Evolutionary conservation across 2,888 invertebrate species (phyloP), one percentile per base, ranked within the genome.

Genomic region (Hoplodrina blanda): DNA sequence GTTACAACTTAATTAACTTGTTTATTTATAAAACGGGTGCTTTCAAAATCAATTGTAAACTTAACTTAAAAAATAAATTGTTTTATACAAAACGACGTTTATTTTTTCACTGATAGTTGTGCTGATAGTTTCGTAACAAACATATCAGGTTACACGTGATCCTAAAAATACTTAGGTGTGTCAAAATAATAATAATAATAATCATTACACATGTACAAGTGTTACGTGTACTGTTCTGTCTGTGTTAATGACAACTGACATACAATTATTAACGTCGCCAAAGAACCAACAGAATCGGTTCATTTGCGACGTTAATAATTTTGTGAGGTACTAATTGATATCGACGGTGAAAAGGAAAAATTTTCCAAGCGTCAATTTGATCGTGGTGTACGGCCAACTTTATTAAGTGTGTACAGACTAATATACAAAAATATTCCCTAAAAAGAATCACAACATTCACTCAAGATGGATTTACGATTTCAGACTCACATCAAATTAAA

Each of bases 231-330:
- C 25, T 25, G 25, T n/a, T 7, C 13, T 61, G 20, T 41, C 56
- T 46, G 13, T 46, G 19, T 20, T 57, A 72, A 71, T 56, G 46
- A 54, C 46, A 37, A 33, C 60, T 10, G 20, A 44, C 44, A 10
- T 15, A 44, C 44, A 44, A 44, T 44, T 44, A 44, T 44, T 15
- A 44, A 33, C 33, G 33, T 37, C 37, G 8, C 37, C 37, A 8
- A 6, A 37, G 37, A 37, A 7, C 37, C 7, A 8, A 37, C 37
- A 37, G 37, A 37, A 37, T 50, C 13, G 6, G 19, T 41, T 25
- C 13, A 8, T 30, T 50, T 10, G 13, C n/a, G n/a, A 37, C n/a
- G 1, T 37, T 54, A 59, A 62, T 73, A 50, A 50, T 20, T 11
- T 33, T n/a, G 55, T 11, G 0, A 3, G 8, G 37, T 41, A 50